These are phyloP conservation scores for Actias luna DNA, from an alignment of 2,888 invertebrate genomes.

Conservation along the genomic window DNA sequence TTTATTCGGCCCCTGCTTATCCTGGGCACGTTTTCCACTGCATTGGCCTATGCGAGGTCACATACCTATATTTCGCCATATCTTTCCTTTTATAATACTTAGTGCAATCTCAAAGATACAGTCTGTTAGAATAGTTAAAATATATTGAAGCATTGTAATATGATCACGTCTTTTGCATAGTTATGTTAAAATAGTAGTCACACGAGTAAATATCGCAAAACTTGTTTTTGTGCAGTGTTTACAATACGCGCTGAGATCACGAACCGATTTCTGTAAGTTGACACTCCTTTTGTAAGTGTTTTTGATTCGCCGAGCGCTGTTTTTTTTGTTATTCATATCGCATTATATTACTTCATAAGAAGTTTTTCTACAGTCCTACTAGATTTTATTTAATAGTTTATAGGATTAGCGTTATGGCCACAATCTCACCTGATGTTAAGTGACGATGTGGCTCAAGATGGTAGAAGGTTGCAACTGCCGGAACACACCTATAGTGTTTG, in stretches of 20 bases:
- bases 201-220: slow-evolving; percentile 28
- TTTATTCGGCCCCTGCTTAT: slow-evolving; percentile 27
- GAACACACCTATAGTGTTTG: too few relatives aligned
- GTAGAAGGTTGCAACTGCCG: too few relatives aligned
- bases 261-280: slow-evolving; percentile 35
- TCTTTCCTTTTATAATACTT: slow-evolving; percentile 34
- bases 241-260: slow-evolving; percentile 41
- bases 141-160: slow-evolving; percentile 23
- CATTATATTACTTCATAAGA: neutral
- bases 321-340: slow-evolving; percentile 7
- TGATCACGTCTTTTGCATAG: slow-evolving; percentile 15
- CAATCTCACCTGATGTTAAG: too few relatives aligned
- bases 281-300: slow-evolving; percentile 23
- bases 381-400: too few relatives aligned
- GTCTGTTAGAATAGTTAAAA: slow-evolving; percentile 18
- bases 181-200: slow-evolving; percentile 20
- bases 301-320: neutral
- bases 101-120: slow-evolving; percentile 19
- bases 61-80: slow-evolving; percentile 29
- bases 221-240: slow-evolving; percentile 38
- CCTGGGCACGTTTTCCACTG: slow-evolving; percentile 34
- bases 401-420: too few relatives aligned
- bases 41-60: slow-evolving; percentile 30
- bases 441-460: too few relatives aligned
- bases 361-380: neutral